Conservation (phyloP, 2,113 vertebrate genomes). For the Oreochromis spilurus region DNA sequence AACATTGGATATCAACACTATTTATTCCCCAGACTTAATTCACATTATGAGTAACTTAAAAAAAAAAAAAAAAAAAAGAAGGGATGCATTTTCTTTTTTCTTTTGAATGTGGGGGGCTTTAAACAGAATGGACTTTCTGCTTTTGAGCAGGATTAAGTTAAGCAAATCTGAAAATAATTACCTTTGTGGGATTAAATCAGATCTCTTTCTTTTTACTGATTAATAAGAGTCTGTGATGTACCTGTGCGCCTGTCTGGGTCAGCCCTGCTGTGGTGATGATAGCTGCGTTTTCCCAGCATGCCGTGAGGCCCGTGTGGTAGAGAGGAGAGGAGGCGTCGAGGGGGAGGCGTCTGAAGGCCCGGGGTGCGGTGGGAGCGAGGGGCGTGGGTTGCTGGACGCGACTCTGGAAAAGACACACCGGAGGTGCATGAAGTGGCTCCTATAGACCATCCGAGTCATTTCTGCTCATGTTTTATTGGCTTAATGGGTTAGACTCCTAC, state of each 20-base stretch:
- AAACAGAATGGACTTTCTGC: slow-evolving; percentile 6
- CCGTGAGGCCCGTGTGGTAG: slow-evolving; percentile 85
- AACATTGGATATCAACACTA: slow-evolving; percentile 28
- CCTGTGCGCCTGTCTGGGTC: slow-evolving; percentile 75
- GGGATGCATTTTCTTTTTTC: not conserved
- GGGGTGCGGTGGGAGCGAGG: slow-evolving; percentile 83
- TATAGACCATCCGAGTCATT: not conserved
- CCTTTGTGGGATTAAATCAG: not conserved
- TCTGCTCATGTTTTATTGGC: not conserved
- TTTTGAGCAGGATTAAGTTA: not conserved
- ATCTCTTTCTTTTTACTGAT: not conserved
- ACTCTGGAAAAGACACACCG: slow-evolving; percentile 75
- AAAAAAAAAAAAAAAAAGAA: not conserved
- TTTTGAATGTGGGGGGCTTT: not conserved
- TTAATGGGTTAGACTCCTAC: not conserved
- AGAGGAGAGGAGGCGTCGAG: slow-evolving; percentile 84
- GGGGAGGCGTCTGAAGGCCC: slow-evolving; percentile 83
- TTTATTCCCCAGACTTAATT: slow-evolving; percentile 22
- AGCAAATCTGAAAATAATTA: not conserved
- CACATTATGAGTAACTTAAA: not conserved
- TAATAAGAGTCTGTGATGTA: slow-evolving; percentile 6
- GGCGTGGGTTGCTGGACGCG: slow-evolving; percentile 82
- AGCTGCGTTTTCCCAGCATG: slow-evolving; percentile 95
- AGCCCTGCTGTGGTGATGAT: slow-evolving; percentile 90
- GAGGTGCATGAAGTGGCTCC: slow-evolving; percentile 37